Percentiles rank a stretch among this genome's conserved stretches.
phyloP scores from a whole-genome alignment of 2,113 vertebrate species.

The Motacilla alba region DNA sequence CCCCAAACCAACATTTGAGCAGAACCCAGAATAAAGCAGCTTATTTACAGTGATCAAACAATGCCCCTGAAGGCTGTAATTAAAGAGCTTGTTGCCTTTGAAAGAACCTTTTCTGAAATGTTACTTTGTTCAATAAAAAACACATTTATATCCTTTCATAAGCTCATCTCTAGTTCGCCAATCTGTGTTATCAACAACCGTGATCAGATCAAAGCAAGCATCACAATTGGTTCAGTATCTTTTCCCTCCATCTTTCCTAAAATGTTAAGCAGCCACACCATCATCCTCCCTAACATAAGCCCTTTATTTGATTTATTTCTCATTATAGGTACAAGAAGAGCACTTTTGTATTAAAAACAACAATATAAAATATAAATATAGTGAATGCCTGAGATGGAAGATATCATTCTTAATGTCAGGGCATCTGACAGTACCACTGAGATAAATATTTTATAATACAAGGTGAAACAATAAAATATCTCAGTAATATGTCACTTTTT shows the following conservation, averaged over 20 bases:
- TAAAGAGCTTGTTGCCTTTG: conserved; percentile 69
- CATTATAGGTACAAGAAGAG: neutral
- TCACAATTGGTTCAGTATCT: conserved; percentile 31
- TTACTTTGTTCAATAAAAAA: conserved; percentile 64
- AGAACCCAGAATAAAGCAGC: conserved; percentile 60
- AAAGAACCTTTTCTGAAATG: conserved; percentile 68
- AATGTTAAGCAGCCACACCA: conserved; percentile 15
- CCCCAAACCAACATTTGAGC: conserved; percentile 14
- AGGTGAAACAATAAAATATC: neutral
- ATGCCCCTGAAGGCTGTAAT: conserved; percentile 63
- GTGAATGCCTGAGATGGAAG: neutral
- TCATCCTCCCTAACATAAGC: neutral
- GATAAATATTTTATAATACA: neutral
- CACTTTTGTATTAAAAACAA: neutral
- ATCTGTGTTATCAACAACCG: conserved; percentile 34
- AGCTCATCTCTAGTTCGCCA: conserved; percentile 57
- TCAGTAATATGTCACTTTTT: neutral
- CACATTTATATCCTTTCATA: conserved; percentile 64
- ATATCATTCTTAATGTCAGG: neutral
- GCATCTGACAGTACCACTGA: neutral
- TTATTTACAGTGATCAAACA: conserved; percentile 72
- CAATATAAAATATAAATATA: neutral
- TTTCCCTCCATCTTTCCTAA: conserved; percentile 28
- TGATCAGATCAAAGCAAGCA: conserved; percentile 52
- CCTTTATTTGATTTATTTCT: neutral